Evolutionary conservation across 1,140 invertebrate genomes (phyloP).

Genomic region (Orius insidiosus): DNA sequence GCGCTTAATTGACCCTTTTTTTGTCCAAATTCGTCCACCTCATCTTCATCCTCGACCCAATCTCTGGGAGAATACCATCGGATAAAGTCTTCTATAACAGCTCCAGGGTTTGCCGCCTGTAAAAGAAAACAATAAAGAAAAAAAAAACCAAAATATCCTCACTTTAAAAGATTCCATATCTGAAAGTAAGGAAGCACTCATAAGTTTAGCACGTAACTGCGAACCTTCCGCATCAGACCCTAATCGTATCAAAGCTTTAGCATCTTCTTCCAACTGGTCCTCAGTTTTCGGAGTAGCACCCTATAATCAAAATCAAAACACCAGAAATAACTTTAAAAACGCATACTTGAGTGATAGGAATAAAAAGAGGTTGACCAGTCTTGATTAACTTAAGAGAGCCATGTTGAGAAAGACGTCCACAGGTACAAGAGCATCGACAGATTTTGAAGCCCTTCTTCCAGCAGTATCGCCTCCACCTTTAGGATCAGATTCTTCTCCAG

Average conservation of each 20-base stretch:
- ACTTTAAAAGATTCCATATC: constrained; percentile 98
- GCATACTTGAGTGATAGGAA: constrained; percentile 66
- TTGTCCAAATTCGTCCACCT: constrained; percentile 32
- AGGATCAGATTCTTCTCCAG: constrained; percentile 25
- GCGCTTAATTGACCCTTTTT: constrained; percentile 51
- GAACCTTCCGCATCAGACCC: constrained; percentile 68
- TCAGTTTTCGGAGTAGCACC: constrained; percentile 93
- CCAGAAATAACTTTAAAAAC: neutral
- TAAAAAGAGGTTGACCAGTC: constrained; percentile 54
- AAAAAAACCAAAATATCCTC: constrained; percentile 1
- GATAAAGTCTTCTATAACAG: constrained; percentile 88
- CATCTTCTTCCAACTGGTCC: constrained; percentile 86
- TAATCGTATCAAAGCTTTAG: constrained; percentile 70
- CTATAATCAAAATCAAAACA: constrained; percentile 20
- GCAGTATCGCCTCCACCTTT: constrained; percentile 26
- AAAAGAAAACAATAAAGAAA: constrained; percentile 7
- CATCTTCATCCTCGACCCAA: constrained; percentile 53
- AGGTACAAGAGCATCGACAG: constrained; percentile 33
- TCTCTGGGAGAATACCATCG: constrained; percentile 83
- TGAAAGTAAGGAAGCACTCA: constrained; percentile 85
- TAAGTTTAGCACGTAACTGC: constrained; percentile 74
- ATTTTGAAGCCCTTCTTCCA: constrained; percentile 33
- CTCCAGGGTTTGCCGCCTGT: constrained; percentile 84
- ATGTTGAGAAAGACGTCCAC: constrained; percentile 51
- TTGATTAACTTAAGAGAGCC: constrained; percentile 46